Base-by-base conservation (phyloP, 1,140 invertebrate genomes). In the Hycleus cichorii region DNA sequence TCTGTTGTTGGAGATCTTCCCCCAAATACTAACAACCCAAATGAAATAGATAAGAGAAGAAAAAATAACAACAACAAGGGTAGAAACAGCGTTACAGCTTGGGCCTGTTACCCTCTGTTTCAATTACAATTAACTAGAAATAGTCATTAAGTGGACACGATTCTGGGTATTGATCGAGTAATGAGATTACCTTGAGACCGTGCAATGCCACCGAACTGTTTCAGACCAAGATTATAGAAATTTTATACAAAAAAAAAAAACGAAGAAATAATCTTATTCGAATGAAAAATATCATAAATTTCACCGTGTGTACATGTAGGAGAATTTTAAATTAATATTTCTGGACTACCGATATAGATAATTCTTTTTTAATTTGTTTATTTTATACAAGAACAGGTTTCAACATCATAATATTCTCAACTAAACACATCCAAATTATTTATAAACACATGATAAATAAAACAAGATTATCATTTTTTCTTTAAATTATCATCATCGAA, bases 61-160 rank as follows among this genome's bases (percentile, higher is more conserved):
- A 12, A 9, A n/a, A 25, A 40, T 52, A 32, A 27, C 5, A 25
- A 26, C 48, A 49, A 49, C n/a, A 38, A 4, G 6, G 18, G 18
- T 18, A 18, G 18, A 18, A 18, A 18, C 18, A 3, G 7, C 32
- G 32, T 32, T 32, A 32, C 32, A 8, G 25, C 32, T 7, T 25
- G 25, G 26, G 39, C 4, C 57, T 58, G 58, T 58, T 55, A 55
- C 62, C 58, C 52, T 56, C 47, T 60, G 60, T 67, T 64, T 64
- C 63, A 64, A 64, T 69, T 69, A 67, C 67, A 69, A 69, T 69
- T 69, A 66, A 67, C 49, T 63, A 51, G 40, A 65, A 49, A 32
- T 32, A 32, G 32, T 58, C 60, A 47, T 59, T 57, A 51, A 63
- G 58, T 49, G 52, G 50, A 61, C 49, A 60, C 58, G 45, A 49